phyloP scores from a whole-genome alignment of 2,888 invertebrate genomes.

The Nemotelus pantherinus region DNA sequence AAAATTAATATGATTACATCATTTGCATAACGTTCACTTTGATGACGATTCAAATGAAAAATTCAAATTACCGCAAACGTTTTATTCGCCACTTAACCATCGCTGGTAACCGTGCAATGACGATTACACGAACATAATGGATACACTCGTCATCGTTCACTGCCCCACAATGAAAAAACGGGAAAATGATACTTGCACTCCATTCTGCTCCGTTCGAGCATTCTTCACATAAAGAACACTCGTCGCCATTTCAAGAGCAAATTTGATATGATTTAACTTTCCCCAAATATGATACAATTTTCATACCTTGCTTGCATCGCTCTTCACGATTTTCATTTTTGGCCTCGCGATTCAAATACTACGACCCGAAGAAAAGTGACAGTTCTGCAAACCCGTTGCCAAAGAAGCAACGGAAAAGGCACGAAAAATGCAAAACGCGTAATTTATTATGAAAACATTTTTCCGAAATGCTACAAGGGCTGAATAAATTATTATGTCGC shows the following conservation, averaged over 20 bases:
- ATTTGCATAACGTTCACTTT: background rate
- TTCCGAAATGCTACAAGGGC: constrained; percentile 46
- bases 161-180: no score
- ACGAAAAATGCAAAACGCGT: constrained; percentile 38
- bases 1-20: background rate
- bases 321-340: background rate
- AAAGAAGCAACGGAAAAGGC: background rate
- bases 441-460: constrained; percentile 51
- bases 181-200: no score
- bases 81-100: background rate
- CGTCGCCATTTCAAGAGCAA: constrained; percentile 26
- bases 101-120: background rate
- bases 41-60: background rate
- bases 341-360: no score
- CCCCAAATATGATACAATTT: constrained; percentile 19
- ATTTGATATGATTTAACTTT: constrained; percentile 33
- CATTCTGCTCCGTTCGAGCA: background rate
- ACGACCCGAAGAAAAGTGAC: no score
- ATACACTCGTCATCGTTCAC: constrained; percentile 10
- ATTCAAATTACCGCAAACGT: background rate
- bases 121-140: constrained; percentile 14
- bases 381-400: no score
- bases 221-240: constrained; percentile 29
- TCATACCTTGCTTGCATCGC: background rate
- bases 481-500: constrained; percentile 50